phyloP scores from a whole-genome alignment of 2,113 vertebrate species.

The Numida meleagris region DNA sequence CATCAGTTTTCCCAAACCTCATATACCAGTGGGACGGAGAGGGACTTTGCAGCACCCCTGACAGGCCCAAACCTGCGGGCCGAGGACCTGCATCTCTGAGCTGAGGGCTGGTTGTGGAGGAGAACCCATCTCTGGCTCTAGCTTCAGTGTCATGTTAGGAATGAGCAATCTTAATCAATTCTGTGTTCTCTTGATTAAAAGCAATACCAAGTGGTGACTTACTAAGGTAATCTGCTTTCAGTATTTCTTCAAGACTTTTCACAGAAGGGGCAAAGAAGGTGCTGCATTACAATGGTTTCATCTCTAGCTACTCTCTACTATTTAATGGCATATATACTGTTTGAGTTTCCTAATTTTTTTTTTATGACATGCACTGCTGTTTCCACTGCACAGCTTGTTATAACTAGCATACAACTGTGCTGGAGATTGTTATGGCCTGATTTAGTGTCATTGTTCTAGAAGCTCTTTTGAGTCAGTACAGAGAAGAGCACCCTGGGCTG shows the following conservation, averaged over 20 bases:
- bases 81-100: not conserved
- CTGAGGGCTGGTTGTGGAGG: not conserved
- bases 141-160: not conserved
- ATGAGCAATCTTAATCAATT: not conserved
- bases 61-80: not conserved
- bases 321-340: not conserved
- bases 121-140: not conserved
- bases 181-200: not conserved
- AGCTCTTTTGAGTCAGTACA: not conserved
- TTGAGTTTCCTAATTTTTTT: not conserved
- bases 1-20: not conserved
- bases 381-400: not conserved
- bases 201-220: accelerated
- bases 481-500: not conserved
- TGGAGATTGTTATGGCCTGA: not conserved
- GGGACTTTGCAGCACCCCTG: not conserved
- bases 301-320: not conserved
- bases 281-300: not conserved
- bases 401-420: not conserved
- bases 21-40: not conserved
- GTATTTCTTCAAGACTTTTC: not conserved
- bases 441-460: not conserved
- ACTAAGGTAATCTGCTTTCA: not conserved
- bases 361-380: not conserved
- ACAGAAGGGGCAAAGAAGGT: not conserved